phyloP scores from a whole-genome alignment of 2,888 invertebrate species.

The Listrodromus nycthemerus region DNA sequence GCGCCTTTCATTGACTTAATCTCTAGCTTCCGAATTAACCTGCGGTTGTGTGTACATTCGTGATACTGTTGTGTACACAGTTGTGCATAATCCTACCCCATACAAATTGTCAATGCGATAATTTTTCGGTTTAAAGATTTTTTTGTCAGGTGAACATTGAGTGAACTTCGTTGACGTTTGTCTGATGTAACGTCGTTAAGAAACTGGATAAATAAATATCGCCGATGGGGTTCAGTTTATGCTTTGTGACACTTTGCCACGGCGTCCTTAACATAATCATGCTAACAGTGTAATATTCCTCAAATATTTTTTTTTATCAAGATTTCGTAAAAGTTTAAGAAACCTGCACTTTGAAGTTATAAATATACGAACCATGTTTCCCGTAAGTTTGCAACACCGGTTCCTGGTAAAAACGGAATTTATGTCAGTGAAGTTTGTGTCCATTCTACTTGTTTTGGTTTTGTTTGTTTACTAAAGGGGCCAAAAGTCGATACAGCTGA shows the following conservation, averaged over 20 bases:
- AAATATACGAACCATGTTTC: conserved; percentile 53
- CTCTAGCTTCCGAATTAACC: not conserved
- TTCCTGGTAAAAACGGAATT: not conserved
- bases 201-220: not conserved
- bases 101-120: not conserved
- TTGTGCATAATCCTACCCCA: not conserved
- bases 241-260: conserved; percentile 3
- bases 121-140: not conserved
- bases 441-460: not conserved
- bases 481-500: conserved; percentile 67
- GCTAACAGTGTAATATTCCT: not conserved
- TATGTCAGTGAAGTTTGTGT: not conserved
- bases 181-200: not conserved
- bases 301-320: not conserved
- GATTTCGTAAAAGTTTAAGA: not conserved
- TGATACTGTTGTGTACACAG: not conserved
- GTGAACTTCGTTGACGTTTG: not conserved
- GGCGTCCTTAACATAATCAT: conserved; percentile 22
- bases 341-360: not conserved
- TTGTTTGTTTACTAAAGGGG: conserved; percentile 35
- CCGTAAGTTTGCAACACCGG: conserved; percentile 42
- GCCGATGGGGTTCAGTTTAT: conserved; percentile 28
- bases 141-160: not conserved
- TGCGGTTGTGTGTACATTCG: not conserved
- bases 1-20: not conserved